Percentiles rank a stretch among this genome's conserved stretches.
Conservation (phyloP, 2,113 vertebrate species). For the Oxygymnocypris stewartii region DNA sequence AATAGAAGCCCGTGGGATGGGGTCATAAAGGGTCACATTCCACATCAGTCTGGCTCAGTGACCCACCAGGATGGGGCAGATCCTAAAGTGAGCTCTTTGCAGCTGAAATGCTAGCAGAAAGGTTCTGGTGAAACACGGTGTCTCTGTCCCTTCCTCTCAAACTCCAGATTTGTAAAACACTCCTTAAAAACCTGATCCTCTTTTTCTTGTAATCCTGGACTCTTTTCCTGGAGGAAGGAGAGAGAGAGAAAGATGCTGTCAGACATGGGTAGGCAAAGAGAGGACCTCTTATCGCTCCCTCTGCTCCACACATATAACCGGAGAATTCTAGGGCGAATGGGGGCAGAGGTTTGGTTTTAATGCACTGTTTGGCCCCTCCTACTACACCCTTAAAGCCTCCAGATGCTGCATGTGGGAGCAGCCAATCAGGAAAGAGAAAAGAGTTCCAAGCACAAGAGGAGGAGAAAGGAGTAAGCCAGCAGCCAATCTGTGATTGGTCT, state of each 20-base stretch:
- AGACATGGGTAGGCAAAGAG: slow-evolving; percentile 34
- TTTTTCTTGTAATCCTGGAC: slow-evolving; percentile 34
- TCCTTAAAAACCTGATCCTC: not conserved
- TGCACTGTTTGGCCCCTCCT: slow-evolving; percentile 68
- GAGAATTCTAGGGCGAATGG: slow-evolving; percentile 65
- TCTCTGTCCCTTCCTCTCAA: not conserved
- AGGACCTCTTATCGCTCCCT: slow-evolving; percentile 15
- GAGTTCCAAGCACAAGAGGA: slow-evolving; percentile 44
- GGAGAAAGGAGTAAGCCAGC: slow-evolving; percentile 58
- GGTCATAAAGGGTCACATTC: slow-evolving; percentile 73
- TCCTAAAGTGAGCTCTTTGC: slow-evolving; percentile 29
- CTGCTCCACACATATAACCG: slow-evolving; percentile 56
- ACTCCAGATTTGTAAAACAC: slow-evolving; percentile 13
- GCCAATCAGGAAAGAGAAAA: slow-evolving; percentile 66
- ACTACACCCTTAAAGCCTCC: slow-evolving; percentile 54
- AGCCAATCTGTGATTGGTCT: slow-evolving; percentile 65
- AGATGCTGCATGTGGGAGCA: slow-evolving; percentile 56
- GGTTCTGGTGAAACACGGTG: slow-evolving; percentile 51
- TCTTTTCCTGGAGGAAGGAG: slow-evolving; percentile 37
- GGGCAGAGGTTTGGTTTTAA: slow-evolving; percentile 74
- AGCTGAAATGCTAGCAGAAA: not conserved
- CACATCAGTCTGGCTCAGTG: slow-evolving; percentile 66
- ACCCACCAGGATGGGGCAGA: slow-evolving; percentile 55
- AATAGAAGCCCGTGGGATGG: slow-evolving; percentile 63
- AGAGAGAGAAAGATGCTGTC: slow-evolving; percentile 39